Evolutionary conservation across 2,797 vertebrate species (phyloP).

Genomic region (Danio albolineatus): DNA sequence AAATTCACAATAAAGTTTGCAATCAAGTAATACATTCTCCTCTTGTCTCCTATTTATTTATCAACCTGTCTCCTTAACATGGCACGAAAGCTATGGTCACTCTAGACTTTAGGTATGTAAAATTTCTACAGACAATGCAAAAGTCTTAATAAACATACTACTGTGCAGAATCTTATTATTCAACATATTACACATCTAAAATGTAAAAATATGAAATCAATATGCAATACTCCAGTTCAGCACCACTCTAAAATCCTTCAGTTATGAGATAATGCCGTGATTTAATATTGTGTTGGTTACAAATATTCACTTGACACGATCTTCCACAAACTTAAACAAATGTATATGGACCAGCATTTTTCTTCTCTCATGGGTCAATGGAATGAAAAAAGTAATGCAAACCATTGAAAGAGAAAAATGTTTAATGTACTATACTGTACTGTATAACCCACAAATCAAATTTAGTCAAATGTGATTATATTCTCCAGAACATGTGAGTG

Average conservation of each 20-base stretch:
- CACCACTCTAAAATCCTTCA: not conserved
- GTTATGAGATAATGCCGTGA: not conserved
- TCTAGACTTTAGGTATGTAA: not conserved
- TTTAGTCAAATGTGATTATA: not conserved
- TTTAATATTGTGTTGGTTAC: not conserved
- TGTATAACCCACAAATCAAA: not conserved
- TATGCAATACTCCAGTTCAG: not conserved
- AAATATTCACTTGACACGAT: not conserved
- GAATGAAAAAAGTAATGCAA: not conserved
- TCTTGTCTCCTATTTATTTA: not conserved
- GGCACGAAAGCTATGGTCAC: not conserved
- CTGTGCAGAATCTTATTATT: constrained; percentile 6
- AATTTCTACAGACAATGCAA: too few species aligned
- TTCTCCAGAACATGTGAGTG: not conserved
- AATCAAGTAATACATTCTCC: too few species aligned
- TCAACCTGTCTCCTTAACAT: not conserved
- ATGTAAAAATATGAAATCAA: not conserved
- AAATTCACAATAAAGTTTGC: too few species aligned
- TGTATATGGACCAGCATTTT: not conserved
- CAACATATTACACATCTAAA: not conserved
- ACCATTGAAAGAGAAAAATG: not conserved
- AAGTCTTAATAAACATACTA: too few species aligned
- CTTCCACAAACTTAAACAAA: not conserved
- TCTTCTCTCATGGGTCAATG: not conserved
- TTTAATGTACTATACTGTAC: not conserved